Evolutionary conservation across 2,113 vertebrate genomes (phyloP), one percentile per base, ranked within the genome.

Genomic region (Garra rufa): DNA sequence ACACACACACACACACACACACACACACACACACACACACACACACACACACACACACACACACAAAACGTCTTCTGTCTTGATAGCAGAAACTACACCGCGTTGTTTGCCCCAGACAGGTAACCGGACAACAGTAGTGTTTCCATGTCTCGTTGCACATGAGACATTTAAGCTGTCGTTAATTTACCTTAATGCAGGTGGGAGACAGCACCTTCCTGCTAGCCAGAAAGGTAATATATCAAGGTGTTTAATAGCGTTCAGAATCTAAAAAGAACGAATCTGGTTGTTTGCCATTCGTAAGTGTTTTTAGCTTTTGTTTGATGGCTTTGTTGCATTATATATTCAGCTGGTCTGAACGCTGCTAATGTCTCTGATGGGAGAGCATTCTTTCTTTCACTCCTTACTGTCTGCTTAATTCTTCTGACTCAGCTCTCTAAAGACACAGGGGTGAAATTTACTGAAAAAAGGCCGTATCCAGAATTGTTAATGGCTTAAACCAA

Each of bases 101-200:
- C 1, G 1, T 10, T 2, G 73, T 21, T 67, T 52, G 21, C 57
- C 26, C 57, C 84, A 86, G 83, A 84, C 90, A 93, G 93, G 94
- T 94, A 94, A 93, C 93, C 87, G 91, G 87, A 92, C 93, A 93
- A 93, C 92, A 85, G 87, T 91, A 91, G 91, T 85, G 77, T 38
- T 0, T 85, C 73, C 19, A 59, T 89, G 52, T 89, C 83, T 82
- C 73, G 21, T 82, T 87, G 83, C 79, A 85, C 87, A 24, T 76
- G 83, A 90, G 90, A 90, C 87, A 91, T 93, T 94, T 92, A 91
- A 91, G 89, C 85, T 88, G 87, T 90, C 86, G 91, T 93, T 93
- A 93, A 91, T 87, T 88, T 87, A 87, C 86, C 82, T 77, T 52
- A 85, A 85, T 80, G 86, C 87, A 87, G 90, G 87, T 85, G 81